These are phyloP conservation scores for Leucophenga varia DNA, from an alignment of 1,140 invertebrate species.

Conservation along the genomic window DNA sequence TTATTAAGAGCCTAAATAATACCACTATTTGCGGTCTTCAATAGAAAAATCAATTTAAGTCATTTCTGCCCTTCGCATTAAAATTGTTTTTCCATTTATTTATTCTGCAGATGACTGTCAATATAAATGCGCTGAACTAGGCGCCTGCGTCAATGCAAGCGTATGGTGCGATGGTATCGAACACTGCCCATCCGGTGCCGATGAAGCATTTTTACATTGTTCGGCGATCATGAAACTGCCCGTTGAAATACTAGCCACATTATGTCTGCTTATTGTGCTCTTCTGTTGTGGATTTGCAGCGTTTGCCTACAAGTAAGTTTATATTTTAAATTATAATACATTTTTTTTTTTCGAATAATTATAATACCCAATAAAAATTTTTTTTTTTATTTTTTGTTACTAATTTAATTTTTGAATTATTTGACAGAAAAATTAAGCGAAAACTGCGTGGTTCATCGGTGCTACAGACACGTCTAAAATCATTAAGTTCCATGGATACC, in stretches of 20 bases:
- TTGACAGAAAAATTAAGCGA: slow-evolving; percentile 57
- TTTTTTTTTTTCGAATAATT: too few relatives aligned
- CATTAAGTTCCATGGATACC: slow-evolving; percentile 72
- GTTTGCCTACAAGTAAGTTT: slow-evolving; percentile 50
- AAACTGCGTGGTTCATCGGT: slow-evolving; percentile 70
- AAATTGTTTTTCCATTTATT: background rate
- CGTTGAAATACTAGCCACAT: slow-evolving; percentile 66
- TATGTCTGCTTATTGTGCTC: slow-evolving; percentile 56
- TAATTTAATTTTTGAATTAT: too few relatives aligned
- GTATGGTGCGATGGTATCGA: slow-evolving; percentile 84
- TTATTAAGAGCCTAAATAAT: too few relatives aligned
- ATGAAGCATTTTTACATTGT: slow-evolving; percentile 79
- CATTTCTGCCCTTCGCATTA: too few relatives aligned
- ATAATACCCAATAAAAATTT: too few relatives aligned
- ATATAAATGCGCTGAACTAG: slow-evolving; percentile 79
- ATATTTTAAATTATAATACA: background rate
- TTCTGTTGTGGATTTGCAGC: slow-evolving; percentile 51
- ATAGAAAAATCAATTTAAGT: too few relatives aligned
- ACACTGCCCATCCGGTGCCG: slow-evolving; percentile 85
- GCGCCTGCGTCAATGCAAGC: slow-evolving; percentile 84
- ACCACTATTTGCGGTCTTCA: too few relatives aligned
- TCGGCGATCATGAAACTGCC: slow-evolving; percentile 73
- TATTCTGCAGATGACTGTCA: slow-evolving; percentile 66
- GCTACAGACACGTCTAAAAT: slow-evolving; percentile 73
- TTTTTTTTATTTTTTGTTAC: too few relatives aligned